Evolutionary conservation across 2,888 invertebrate genomes (phyloP).

Genomic region (Itoplectis maculator): DNA sequence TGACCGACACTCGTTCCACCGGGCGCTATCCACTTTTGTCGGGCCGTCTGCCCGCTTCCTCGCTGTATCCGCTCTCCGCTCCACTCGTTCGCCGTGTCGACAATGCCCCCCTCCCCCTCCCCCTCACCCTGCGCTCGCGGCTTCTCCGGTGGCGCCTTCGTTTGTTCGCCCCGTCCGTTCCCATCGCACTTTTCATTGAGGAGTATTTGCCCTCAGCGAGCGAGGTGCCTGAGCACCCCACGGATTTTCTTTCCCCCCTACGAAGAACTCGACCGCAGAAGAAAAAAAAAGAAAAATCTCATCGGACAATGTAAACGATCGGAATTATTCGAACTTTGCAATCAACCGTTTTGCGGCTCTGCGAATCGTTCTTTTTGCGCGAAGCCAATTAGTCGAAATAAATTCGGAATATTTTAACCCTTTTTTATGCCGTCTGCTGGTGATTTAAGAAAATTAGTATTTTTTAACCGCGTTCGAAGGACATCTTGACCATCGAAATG

Average conservation of each 20-base stretch:
- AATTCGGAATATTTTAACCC: no score
- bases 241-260: slow-evolving; percentile 33
- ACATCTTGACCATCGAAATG: neutral
- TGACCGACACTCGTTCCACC: slow-evolving; percentile 59
- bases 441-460: no score
- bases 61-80: slow-evolving; percentile 45
- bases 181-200: slow-evolving; percentile 59
- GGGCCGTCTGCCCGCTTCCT: slow-evolving; percentile 31
- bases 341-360: neutral
- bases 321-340: slow-evolving; percentile 12
- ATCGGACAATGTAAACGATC: slow-evolving; percentile 44
- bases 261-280: neutral
- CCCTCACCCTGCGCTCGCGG: neutral
- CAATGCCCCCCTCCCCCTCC: slow-evolving; percentile 23
- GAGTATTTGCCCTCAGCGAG: slow-evolving; percentile 62
- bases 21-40: slow-evolving; percentile 53
- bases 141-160: slow-evolving; percentile 28
- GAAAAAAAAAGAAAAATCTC: slow-evolving; percentile 38
- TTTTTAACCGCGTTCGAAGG: neutral
- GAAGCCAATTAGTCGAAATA: neutral
- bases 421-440: no score
- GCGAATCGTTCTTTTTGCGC: neutral
- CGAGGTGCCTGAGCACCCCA: slow-evolving; percentile 36
- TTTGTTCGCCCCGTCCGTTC: slow-evolving; percentile 42
- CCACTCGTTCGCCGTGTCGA: slow-evolving; percentile 37